Evolutionary conservation across 2,113 vertebrate species (phyloP), one percentile per base, ranked within the genome.

Genomic region (Tychaedon coryphoeus): DNA sequence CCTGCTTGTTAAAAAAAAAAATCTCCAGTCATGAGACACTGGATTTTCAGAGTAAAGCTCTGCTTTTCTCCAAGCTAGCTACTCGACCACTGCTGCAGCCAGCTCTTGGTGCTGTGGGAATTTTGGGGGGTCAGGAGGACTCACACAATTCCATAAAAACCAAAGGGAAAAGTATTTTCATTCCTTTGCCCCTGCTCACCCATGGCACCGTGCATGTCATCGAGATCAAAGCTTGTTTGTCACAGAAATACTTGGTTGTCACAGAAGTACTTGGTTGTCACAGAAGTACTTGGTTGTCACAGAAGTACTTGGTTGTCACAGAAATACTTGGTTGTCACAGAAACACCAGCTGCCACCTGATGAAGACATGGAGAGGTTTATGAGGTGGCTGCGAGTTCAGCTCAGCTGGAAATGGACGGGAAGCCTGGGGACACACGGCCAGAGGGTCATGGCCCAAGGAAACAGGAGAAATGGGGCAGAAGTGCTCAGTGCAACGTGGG

Each of bases 381-480:
- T 19, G 78, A 72, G 82, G 53, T 4, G 67, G 73, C 65, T 42
- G 24, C 9, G 16, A 47, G 71, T 18, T 71, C 79, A 67, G 64
- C 36, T 84, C 17, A 2, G 54, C 1, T 89, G 69, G 64, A 51
- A 29, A 22, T 0, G 36, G 40, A 4, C 0, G 2, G 0, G 67
- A n/a, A n/a, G n/a, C n/a, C n/a, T n/a, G n/a, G n/a, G n/a, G 51
- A 43, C 3, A 1, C 24, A 1, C 1, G 67, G 5, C 11, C 34
- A 14, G 13, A 23, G n/a, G 6, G 57, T 12, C n/a, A 4, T 6
- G 67, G 34, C 15, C 88, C 17, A 3, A 20, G 74, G 51, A 42
- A 60, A 29, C 0, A 5, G 76, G 40, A 86, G 50, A 61, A 80
- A 86, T 0, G 3, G 29, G 6, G 34, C 5, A 0, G 6, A 45